A percentile compares a stretch with the other conserved stretches of the same genome.
phyloP scores from a whole-genome alignment of 2,113 vertebrate genomes.

The Ailuropoda melanoleuca region DNA sequence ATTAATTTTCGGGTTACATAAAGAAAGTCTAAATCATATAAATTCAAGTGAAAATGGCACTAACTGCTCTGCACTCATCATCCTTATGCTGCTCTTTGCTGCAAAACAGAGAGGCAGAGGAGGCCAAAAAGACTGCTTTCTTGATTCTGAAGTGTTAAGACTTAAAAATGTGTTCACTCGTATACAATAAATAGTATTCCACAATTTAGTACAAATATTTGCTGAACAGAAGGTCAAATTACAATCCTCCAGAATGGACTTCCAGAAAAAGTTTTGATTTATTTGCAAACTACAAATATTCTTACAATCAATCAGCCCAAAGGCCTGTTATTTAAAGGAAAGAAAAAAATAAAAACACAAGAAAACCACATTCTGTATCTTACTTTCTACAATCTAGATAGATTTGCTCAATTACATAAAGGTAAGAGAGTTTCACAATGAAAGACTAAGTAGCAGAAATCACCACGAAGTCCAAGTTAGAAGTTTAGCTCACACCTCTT shows the following conservation, averaged over 20 bases:
- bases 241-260: neutral
- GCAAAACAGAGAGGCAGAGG: neutral
- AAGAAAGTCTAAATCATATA: neutral
- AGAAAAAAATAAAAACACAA: neutral
- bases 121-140: neutral
- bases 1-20: neutral
- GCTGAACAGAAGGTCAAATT: neutral
- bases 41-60: neutral
- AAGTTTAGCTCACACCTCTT: neutral
- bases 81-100: neutral
- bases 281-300: neutral
- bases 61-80: neutral
- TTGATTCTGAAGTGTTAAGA: neutral
- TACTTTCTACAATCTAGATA: neutral
- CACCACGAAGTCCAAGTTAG: neutral
- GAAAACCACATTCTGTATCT: neutral
- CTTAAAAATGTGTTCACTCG: constrained; percentile 23
- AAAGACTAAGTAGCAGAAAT: neutral
- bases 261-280: neutral
- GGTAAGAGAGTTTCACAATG: neutral
- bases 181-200: neutral
- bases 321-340: neutral
- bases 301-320: neutral
- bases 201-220: neutral
- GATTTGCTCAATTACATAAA: neutral